These are phyloP conservation scores for Phyllotreta striolata DNA, from an alignment of 2,888 invertebrate species.

Conservation along the genomic window DNA sequence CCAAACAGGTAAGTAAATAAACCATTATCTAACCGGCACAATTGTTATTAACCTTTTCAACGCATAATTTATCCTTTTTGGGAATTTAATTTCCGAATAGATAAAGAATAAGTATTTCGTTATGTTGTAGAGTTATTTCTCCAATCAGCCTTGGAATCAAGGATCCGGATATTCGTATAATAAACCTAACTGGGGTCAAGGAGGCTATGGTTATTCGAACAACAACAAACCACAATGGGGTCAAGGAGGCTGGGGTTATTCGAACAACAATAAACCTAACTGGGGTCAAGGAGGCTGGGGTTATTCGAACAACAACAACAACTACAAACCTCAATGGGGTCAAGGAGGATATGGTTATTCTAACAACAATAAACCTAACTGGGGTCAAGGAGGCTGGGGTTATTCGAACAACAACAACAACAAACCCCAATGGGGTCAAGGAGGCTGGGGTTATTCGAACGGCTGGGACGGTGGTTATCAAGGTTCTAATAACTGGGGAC, in stretches of 20 bases:
- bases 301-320: neutral
- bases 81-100: slow-evolving; percentile 1
- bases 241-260: neutral
- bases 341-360: neutral
- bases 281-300: neutral
- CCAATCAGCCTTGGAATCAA: slow-evolving; percentile 6
- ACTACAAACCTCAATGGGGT: slow-evolving; percentile 6
- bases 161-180: slow-evolving; percentile 6
- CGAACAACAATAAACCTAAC: slow-evolving; percentile 2
- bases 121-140: slow-evolving; percentile 1
- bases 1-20: no score
- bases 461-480: neutral
- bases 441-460: neutral
- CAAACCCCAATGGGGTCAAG: slow-evolving; percentile 8
- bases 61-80: slow-evolving; percentile 2
- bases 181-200: slow-evolving; percentile 6
- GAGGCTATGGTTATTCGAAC: neutral
- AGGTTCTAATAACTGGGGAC: slow-evolving; percentile 10
- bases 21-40: no score
- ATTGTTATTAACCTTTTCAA: slow-evolving; percentile 13
- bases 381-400: neutral
- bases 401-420: neutral
- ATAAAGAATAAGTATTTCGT: neutral
- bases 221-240: slow-evolving; percentile 7
- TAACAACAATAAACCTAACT: slow-evolving; percentile 4